Evolutionary conservation across 2,888 invertebrate genomes (phyloP), one percentile per base, ranked within the genome.

Genomic region (Alsophila aescularia): DNA sequence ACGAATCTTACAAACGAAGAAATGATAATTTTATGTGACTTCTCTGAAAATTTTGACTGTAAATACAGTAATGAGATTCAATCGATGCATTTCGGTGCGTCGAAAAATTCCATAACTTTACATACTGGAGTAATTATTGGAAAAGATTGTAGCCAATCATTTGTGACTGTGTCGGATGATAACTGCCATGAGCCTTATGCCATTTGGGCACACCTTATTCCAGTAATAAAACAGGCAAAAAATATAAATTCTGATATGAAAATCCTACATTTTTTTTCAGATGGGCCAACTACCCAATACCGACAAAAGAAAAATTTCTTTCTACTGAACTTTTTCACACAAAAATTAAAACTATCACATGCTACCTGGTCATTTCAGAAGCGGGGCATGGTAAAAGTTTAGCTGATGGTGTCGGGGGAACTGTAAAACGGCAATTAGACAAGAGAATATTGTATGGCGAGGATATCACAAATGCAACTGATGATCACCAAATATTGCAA

Each of bases 21-120:
- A 55, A 49, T 48, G 3, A 18, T 14, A 8, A 45, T 45, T 7
- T 10, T 27, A 15, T 36, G 34, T 7, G 54, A 59, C 40, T 59
- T 54, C 45, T 42, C 51, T 8, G 54, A 59, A 52, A 59, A 59
- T 50, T 51, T 43, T 29, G 21, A 27, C 2, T 39, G 47, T 15
- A 59, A 59, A 47, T 43, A 27, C 15, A 24, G 16, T 12, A 15
- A 49, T 35, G 58, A 58, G 16, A 37, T 58, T 4, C 52, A 58
- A 16, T 31, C 58, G 9, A 40, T 47, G 14, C 58, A 58, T 37
- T 58, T 51, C 27, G 58, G 58, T 2, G 51, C 39, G 12, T 52
- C 58, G 10, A 58, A 58, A 40, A 40, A 24, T 40, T 40, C 40
- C 12, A 50, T 54, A 31, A 37, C 37, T 9, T 27, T 54, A 10